These are phyloP conservation scores for Ephialtes manifestator DNA, from an alignment of 2,888 invertebrate species.

Conservation along the genomic window DNA sequence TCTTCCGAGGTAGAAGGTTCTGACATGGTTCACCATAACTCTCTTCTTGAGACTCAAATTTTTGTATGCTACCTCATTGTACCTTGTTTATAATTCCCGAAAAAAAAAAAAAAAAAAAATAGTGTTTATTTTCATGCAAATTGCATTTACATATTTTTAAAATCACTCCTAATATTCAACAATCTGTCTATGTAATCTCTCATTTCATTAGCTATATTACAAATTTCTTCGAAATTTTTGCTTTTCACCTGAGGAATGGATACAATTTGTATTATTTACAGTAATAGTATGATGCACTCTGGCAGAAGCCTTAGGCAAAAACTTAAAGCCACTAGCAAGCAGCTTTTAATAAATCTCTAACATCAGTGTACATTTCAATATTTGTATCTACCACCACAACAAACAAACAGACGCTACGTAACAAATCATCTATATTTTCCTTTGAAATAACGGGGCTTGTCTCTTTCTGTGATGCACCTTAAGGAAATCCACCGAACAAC, in stretches of 20 bases:
- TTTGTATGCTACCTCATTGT: conserved; percentile 30
- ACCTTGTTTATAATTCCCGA: not conserved
- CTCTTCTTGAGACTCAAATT: not conserved
- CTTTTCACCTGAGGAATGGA: not conserved
- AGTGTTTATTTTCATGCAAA: not conserved
- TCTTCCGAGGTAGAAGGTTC: conserved; percentile 65
- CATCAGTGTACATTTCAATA: not conserved
- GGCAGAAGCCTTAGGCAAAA: conserved; percentile 24
- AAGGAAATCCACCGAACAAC: conserved; percentile 13
- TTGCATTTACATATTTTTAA: not conserved
- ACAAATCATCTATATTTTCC: conserved; percentile 2
- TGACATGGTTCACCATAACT: conserved; percentile 67
- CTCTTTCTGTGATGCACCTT: conserved; percentile 18
- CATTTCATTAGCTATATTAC: not conserved
- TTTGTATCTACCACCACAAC: not conserved
- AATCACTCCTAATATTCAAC: not conserved
- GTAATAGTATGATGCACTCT: conserved; percentile 2
- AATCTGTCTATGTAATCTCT: not conserved
- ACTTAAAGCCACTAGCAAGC: not conserved
- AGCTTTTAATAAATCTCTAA: conserved; percentile 27
- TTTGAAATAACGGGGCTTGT: not conserved
- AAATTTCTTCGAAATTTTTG: not conserved
- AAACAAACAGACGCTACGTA: conserved; percentile 10
- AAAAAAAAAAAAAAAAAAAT: no score
- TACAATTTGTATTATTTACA: conserved; percentile 15